phyloP scores from a whole-genome alignment of 1,140 invertebrate genomes.

The Oreohelix idahoensis region DNA sequence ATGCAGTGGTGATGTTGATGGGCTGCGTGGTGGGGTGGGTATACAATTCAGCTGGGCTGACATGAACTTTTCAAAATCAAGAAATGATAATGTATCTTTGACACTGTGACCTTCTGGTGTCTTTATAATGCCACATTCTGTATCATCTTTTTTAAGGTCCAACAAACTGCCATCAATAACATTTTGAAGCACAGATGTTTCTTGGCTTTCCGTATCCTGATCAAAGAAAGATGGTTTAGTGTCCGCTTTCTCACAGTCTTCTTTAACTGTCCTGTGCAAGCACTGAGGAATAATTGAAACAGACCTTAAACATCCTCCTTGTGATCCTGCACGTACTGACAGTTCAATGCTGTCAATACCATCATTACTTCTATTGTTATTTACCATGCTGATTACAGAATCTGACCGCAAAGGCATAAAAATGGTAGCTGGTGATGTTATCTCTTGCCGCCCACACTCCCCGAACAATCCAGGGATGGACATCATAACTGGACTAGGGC shows the following conservation, averaged over 20 bases:
- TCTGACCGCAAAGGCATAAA: constrained; percentile 45
- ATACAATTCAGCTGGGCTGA: constrained; percentile 24
- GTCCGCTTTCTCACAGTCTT: not conserved
- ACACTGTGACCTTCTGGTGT: not conserved
- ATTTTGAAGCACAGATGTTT: not conserved
- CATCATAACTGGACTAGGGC: constrained; percentile 48
- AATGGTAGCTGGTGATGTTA: constrained; percentile 35
- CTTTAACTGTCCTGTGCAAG: not conserved
- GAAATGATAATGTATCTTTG: not conserved
- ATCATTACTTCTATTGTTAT: constrained; percentile 7
- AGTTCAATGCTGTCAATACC: not conserved
- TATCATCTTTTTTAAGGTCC: not conserved
- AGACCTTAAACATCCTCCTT: not conserved
- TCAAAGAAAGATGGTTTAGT: not conserved
- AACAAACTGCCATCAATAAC: not conserved
- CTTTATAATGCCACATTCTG: not conserved
- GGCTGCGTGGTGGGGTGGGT: constrained; percentile 33
- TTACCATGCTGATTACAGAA: constrained; percentile 43
- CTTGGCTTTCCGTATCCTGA: not conserved
- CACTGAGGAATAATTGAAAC: too few relatives aligned
- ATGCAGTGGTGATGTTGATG: constrained; percentile 15
- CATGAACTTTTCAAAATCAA: not conserved
- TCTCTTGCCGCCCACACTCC: constrained; percentile 13
- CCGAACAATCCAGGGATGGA: constrained; percentile 33
- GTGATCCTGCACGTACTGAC: not conserved